Conservation (phyloP, 2,113 vertebrate species). For the Clarias batrachus region DNA sequence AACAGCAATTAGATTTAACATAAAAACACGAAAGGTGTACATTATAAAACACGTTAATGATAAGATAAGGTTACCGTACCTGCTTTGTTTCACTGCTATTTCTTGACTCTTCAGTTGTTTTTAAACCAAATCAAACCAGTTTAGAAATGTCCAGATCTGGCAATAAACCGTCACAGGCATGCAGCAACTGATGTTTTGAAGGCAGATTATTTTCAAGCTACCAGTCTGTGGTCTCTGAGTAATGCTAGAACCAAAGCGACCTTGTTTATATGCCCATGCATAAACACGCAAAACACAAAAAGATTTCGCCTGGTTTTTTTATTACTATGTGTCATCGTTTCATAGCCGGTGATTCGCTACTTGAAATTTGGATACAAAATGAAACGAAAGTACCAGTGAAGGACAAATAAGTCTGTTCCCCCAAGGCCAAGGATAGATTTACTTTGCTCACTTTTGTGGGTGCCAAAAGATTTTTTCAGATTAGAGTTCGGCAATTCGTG, state of each 20-base stretch:
- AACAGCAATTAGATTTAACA: not conserved
- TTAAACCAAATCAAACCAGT: slow-evolving; percentile 9
- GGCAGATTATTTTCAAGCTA: not conserved
- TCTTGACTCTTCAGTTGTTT: not conserved
- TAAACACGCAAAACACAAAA: not conserved
- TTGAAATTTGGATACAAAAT: not conserved
- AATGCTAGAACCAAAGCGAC: slow-evolving; percentile 24
- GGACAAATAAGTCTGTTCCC: slow-evolving; percentile 38
- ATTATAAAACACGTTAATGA: not conserved
- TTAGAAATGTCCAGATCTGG: not conserved
- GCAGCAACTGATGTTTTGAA: not conserved
- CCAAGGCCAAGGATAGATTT: not conserved
- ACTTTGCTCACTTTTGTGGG: slow-evolving; percentile 31
- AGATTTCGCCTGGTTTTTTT: not conserved
- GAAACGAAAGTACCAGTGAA: not conserved
- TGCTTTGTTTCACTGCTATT: not conserved
- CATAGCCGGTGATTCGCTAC: not conserved
- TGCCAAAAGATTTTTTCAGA: slow-evolving; percentile 25
- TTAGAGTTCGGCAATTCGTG: not conserved
- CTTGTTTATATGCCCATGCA: not conserved
- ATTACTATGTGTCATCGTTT: not conserved
- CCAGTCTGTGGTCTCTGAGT: not conserved
- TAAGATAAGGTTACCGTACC: not conserved
- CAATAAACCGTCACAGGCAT: not conserved
- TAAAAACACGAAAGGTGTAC: not conserved